These are phyloP conservation scores for Emberiza fucata DNA, from an alignment of 2,113 vertebrate genomes.

Conservation along the genomic window DNA sequence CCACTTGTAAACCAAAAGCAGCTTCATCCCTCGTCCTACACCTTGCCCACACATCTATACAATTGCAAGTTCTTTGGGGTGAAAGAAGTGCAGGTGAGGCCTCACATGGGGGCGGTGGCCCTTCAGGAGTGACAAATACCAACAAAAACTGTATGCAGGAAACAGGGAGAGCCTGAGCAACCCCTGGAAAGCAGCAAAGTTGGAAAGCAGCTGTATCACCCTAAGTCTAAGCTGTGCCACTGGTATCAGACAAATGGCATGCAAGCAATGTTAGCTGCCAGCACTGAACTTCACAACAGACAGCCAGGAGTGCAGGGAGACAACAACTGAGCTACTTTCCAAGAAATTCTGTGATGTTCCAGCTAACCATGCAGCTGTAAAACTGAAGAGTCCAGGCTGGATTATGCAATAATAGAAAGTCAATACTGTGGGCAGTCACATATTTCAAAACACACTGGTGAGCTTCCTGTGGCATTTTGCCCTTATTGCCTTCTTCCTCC, in stretches of 20 bases:
- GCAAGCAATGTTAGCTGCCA: neutral
- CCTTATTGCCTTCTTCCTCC: neutral
- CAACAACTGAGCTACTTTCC: neutral
- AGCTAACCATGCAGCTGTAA: neutral
- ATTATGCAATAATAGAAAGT: neutral
- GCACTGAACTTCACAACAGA: neutral
- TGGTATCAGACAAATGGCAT: slow-evolving; percentile 1
- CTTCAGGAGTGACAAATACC: neutral
- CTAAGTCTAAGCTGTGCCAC: neutral
- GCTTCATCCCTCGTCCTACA: neutral
- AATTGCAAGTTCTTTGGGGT: neutral
- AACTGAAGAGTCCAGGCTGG: neutral
- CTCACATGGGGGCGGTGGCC: neutral
- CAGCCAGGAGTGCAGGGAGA: neutral
- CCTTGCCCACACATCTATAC: neutral
- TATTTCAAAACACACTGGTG: neutral
- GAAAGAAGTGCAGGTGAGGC: neutral
- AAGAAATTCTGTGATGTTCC: slow-evolving; percentile 21
- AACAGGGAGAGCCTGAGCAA: neutral
- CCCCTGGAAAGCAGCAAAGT: neutral
- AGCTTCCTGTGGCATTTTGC: neutral
- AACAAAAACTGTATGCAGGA: neutral
- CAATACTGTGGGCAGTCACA: neutral
- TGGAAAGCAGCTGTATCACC: neutral
- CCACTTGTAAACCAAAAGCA: neutral